phyloP scores from a whole-genome alignment of 2,797 vertebrate genomes.

The Emys orbicularis region DNA sequence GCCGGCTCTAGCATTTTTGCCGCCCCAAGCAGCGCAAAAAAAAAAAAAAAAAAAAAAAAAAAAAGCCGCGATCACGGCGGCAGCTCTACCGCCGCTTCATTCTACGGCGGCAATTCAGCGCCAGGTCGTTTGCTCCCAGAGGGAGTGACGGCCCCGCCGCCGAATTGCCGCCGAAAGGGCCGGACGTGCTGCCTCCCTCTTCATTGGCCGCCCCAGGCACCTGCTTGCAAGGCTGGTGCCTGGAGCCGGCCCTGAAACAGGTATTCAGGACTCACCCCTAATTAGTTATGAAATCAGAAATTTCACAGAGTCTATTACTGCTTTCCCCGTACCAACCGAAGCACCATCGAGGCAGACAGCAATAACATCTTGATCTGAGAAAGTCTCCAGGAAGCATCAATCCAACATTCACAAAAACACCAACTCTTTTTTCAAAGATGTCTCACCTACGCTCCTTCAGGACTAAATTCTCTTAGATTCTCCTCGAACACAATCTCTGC shows the following conservation, averaged over 20 bases:
- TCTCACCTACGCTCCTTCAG: neutral
- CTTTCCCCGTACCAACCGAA: neutral
- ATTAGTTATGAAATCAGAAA: neutral
- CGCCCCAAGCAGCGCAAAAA: no score
- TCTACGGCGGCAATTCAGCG: no score
- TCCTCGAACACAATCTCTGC: neutral
- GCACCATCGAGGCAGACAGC: neutral
- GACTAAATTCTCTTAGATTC: neutral
- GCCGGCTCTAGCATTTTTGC: no score
- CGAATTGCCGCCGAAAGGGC: no score
- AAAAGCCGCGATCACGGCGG: no score
- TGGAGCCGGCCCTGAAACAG: neutral
- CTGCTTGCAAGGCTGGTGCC: no score
- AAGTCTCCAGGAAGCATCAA: neutral
- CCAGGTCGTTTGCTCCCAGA: no score
- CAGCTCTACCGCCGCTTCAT: no score
- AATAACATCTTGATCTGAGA: neutral
- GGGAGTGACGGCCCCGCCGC: no score
- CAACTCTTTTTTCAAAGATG: neutral
- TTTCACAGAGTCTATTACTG: neutral
- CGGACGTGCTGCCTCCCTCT: no score
- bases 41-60: no score
- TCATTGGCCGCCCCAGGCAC: no score
- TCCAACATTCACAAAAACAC: neutral
- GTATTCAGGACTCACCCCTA: neutral